Conservation (phyloP, 2,113 vertebrate genomes). For the Motacilla alba region DNA sequence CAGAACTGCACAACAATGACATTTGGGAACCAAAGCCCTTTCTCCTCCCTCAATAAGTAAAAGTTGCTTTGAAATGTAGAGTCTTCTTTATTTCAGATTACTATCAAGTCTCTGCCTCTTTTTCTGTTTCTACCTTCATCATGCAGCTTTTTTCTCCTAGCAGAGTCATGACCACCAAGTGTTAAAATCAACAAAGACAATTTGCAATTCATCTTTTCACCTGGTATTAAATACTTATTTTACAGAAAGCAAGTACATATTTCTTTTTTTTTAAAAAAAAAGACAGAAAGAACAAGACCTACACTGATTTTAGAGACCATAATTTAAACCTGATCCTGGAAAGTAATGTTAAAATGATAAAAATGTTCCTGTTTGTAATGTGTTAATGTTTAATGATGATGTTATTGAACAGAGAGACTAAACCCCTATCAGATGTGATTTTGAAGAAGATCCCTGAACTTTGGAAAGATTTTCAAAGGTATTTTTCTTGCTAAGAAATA, state of each 20-base stretch:
- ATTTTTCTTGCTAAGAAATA: constrained; percentile 83
- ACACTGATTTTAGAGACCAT: constrained; percentile 24
- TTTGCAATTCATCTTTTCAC: constrained; percentile 17
- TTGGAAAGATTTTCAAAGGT: constrained; percentile 69
- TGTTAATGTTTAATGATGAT: constrained; percentile 80
- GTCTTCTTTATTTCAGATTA: not conserved
- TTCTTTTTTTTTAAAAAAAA: not conserved
- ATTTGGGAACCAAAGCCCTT: not conserved
- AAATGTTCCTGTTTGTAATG: constrained; percentile 72
- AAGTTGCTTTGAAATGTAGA: not conserved
- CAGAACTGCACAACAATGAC: not conserved
- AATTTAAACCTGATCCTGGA: constrained; percentile 60
- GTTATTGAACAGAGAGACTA: constrained; percentile 82
- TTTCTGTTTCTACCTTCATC: not conserved
- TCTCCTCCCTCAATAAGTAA: not conserved
- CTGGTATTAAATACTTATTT: constrained; percentile 39
- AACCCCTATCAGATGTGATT: constrained; percentile 80
- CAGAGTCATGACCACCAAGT: not conserved
- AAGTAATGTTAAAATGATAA: constrained; percentile 79
- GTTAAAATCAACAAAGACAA: constrained; percentile 29
- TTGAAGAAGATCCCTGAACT: constrained; percentile 76
- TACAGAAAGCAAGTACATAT: not conserved
- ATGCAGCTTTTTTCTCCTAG: not conserved
- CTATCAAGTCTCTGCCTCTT: not conserved
- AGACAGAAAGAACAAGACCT: not conserved